These are phyloP conservation scores for Fregata magnificens DNA, from an alignment of 2,113 vertebrate genomes.

Conservation along the genomic window DNA sequence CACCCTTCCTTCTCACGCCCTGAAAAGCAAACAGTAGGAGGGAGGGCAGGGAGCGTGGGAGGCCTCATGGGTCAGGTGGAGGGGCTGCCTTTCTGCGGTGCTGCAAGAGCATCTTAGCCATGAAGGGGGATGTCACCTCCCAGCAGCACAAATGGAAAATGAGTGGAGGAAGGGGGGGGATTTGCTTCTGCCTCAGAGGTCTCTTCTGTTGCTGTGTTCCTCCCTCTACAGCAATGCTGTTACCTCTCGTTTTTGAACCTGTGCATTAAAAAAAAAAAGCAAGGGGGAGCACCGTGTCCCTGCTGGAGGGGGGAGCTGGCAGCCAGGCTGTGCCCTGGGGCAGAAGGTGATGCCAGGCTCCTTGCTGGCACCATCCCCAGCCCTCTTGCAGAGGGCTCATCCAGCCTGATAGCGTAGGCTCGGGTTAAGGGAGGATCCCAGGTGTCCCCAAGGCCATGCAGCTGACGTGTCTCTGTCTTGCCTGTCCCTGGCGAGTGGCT, in stretches of 20 bases:
- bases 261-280: background rate
- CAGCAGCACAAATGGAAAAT: background rate
- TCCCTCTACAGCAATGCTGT: background rate
- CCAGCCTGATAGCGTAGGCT: background rate
- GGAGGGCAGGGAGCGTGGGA: background rate
- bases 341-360: background rate
- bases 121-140: background rate
- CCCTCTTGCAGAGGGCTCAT: background rate
- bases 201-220: background rate
- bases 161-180: background rate
- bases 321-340: background rate
- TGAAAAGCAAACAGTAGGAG: background rate
- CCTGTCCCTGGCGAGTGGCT: background rate
- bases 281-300: background rate
- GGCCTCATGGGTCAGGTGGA: background rate
- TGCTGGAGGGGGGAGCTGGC: background rate
- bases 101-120: accelerated
- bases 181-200: background rate
- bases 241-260: background rate
- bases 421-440: background rate
- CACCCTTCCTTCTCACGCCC: background rate
- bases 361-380: background rate
- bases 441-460: background rate
- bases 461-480: accelerated
- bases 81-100: background rate